Base-by-base conservation (phyloP, 2,113 vertebrate species). In the Lagopus muta region DNA sequence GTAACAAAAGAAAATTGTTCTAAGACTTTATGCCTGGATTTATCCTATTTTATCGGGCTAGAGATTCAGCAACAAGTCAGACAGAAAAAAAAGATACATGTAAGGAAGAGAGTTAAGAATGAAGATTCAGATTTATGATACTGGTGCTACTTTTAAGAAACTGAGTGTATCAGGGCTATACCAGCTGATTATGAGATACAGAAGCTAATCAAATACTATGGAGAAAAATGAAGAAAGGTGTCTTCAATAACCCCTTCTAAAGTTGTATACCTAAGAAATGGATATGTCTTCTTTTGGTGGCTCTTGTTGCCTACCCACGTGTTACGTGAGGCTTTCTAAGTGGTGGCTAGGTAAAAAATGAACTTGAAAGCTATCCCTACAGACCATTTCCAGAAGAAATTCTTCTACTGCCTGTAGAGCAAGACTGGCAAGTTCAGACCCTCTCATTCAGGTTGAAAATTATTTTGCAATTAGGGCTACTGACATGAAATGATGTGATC, bases 121-220 rank as follows among this genome's bases (percentile, higher is more conserved):
- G 40, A 77, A 91, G 72, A 71, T 71, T 52, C 69, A 64, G 57
- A 60, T 60, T 28, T 42, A 54, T 57, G 5, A 8, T 42, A 58
- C 34, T 84, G 80, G 70, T 94, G 82, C 72, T 93, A 57, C 54
- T 76, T 21, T 58, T 71, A 55, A 70, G 89, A 88, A 82, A 36
- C 71, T n/a, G 14, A 72, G 25, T 9, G 3, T 90, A 73, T 71
- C 14, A 21, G 17, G 28, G 57, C 88, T 64, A 15, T 36, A 52
- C 13, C 50, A 77, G 13, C 11, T 34, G 20, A 66, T 45, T 36
- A 67, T 42, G 16, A 43, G 15, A 84, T n/a, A 24, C 3, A 34
- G 61, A 88, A 66, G 11, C 6, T 64, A 83, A 88, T 57, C n/a
- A 62, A 82, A 52, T 66, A 58, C 20, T 77, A 16, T 21, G 8